Evolutionary conservation across 2,113 vertebrate species (phyloP).

Genomic region (Rhynchopsitta pachyrhyncha): DNA sequence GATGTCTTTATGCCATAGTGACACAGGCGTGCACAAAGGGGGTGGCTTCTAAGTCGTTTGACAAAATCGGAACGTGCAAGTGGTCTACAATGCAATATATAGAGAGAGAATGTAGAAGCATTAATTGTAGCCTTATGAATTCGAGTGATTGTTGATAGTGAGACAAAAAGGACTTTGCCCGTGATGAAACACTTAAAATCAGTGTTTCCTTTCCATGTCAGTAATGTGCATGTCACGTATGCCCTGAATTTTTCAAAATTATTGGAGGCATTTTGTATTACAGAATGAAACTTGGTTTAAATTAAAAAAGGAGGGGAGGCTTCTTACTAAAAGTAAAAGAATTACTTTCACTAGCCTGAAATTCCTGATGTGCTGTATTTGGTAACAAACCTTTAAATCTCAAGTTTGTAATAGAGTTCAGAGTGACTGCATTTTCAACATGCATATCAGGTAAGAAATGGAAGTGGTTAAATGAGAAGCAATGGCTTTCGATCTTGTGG

Average conservation of each 20-base stretch:
- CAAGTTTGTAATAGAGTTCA: fast-evolving
- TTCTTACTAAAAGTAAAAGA: not conserved
- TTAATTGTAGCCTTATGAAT: not conserved
- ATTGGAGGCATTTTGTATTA: not conserved
- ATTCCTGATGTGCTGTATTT: not conserved
- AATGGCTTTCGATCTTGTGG: not conserved
- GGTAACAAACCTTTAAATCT: not conserved
- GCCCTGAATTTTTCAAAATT: not conserved
- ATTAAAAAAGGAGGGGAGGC: fast-evolving
- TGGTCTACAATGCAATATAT: not conserved
- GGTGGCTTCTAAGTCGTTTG: not conserved
- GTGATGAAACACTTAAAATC: not conserved
- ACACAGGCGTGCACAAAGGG: not conserved
- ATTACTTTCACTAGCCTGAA: not conserved
- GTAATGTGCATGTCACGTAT: not conserved
- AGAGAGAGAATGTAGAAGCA: not conserved
- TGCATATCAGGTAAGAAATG: not conserved
- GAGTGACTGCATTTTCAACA: not conserved
- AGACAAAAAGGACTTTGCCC: not conserved
- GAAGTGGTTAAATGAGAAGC: not conserved
- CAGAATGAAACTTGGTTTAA: not conserved
- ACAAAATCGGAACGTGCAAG: not conserved
- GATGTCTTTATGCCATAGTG: not conserved
- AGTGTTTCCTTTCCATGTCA: fast-evolving
- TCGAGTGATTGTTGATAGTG: not conserved